phyloP scores from a whole-genome alignment of 2,113 vertebrate species.

The Halichoeres trimaculatus region DNA sequence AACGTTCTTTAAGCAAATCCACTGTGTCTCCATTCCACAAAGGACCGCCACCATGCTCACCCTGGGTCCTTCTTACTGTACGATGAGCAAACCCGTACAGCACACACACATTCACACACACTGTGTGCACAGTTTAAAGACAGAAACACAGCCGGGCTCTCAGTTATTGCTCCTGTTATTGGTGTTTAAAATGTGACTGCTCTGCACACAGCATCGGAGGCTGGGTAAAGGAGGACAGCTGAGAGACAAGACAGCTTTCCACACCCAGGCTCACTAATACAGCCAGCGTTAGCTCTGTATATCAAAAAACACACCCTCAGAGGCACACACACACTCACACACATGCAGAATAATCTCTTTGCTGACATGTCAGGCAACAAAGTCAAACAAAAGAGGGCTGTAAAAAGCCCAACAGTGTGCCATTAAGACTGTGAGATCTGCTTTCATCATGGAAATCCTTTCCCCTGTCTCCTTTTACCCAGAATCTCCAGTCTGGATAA shows the following conservation, averaged over 20 bases:
- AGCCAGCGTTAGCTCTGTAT: not conserved
- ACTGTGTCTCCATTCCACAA: conserved; percentile 68
- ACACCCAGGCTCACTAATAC: not conserved
- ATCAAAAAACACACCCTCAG: conserved; percentile 1
- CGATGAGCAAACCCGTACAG: not conserved
- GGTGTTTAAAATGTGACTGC: conserved; percentile 21
- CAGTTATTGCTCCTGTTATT: not conserved
- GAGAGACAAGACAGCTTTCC: not conserved
- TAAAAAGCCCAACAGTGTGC: conserved; percentile 37
- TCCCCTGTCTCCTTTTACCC: conserved; percentile 64
- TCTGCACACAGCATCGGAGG: not conserved
- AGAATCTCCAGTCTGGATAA: conserved; percentile 65
- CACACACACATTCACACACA: not conserved
- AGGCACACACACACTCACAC: not conserved
- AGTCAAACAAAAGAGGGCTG: conserved; percentile 68
- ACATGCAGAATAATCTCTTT: conserved; percentile 45
- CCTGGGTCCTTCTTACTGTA: not conserved
- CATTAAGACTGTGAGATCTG: conserved; percentile 55
- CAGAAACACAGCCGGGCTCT: not conserved
- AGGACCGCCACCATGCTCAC: conserved; percentile 29
- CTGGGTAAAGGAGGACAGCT: not conserved
- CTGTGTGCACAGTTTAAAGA: too few relatives aligned
- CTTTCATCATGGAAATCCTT: conserved; percentile 70
- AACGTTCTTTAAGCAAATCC: conserved; percentile 80
- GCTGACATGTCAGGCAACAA: conserved; percentile 50